phyloP scores from a whole-genome alignment of 2,797 vertebrate genomes.

The Gallinago nigripennis region DNA sequence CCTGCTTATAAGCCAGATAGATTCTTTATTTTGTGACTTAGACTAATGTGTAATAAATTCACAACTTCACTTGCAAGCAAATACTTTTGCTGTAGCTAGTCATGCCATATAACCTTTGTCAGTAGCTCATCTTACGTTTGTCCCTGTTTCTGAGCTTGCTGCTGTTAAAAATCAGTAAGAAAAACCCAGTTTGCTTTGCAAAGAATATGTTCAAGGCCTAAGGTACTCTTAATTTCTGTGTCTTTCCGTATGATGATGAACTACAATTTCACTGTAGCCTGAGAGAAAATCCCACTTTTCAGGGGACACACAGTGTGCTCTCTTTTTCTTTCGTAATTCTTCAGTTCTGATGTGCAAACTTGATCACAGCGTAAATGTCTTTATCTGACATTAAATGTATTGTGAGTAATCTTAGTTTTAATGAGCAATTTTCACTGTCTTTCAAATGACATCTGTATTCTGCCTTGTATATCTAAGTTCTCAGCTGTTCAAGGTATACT shows the following conservation, averaged over 20 bases:
- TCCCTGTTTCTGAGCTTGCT: background rate
- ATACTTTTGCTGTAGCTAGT: background rate
- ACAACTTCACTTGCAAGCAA: background rate
- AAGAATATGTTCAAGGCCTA: background rate
- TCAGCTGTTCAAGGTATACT: constrained; percentile 54
- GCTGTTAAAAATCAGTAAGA: background rate
- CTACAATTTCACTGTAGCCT: background rate
- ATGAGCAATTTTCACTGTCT: constrained; percentile 33
- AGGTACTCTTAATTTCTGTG: background rate
- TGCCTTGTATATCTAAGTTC: background rate
- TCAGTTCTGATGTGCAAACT: background rate
- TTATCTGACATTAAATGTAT: background rate
- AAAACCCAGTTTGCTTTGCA: background rate
- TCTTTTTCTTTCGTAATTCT: background rate
- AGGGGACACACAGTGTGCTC: background rate
- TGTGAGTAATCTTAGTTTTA: constrained; percentile 25
- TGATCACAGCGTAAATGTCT: background rate
- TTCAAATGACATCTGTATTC: constrained; percentile 43
- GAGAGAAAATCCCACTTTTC: background rate
- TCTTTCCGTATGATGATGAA: background rate
- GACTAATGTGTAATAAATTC: background rate
- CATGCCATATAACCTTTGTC: background rate
- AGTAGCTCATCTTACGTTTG: background rate
- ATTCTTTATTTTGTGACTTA: background rate
- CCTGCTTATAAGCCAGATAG: background rate